Conservation (phyloP, 2,113 vertebrate genomes). For the Prinia subflava region DNA sequence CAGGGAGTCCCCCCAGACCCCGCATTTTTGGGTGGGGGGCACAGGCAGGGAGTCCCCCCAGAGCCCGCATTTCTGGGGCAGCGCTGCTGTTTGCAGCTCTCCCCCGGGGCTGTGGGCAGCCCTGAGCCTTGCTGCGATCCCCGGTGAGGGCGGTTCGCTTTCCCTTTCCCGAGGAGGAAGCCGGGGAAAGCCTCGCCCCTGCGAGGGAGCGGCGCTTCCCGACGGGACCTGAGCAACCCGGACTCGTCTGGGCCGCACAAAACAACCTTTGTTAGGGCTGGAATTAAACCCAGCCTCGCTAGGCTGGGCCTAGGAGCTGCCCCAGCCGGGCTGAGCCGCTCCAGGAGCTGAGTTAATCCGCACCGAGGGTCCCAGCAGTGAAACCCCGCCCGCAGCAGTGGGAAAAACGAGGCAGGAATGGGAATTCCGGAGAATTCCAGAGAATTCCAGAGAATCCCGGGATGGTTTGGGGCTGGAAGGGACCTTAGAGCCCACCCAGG, state of each 20-base stretch:
- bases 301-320: not conserved
- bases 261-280: not conserved
- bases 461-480: not conserved
- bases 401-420: not conserved
- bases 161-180: not conserved
- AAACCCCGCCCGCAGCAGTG: not conserved
- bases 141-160: not conserved
- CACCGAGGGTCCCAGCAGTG: not conserved
- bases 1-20: too few species aligned
- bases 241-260: not conserved
- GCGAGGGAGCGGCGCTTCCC: not conserved
- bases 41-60: not conserved
- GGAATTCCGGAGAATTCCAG: not conserved
- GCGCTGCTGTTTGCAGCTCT: rapidly evolving
- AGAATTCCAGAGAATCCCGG: not conserved
- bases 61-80: rapidly evolving
- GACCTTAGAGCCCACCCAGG: not conserved
- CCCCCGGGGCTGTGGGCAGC: not conserved
- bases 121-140: not conserved
- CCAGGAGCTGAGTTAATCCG: not conserved
- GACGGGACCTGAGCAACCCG: not conserved
- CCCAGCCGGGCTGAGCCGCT: not conserved
- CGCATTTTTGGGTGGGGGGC: too few species aligned
- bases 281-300: not conserved
- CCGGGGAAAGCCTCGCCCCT: not conserved